These are phyloP conservation scores for Crotalus adamanteus DNA, from an alignment of 2,797 vertebrate genomes.

Conservation along the genomic window DNA sequence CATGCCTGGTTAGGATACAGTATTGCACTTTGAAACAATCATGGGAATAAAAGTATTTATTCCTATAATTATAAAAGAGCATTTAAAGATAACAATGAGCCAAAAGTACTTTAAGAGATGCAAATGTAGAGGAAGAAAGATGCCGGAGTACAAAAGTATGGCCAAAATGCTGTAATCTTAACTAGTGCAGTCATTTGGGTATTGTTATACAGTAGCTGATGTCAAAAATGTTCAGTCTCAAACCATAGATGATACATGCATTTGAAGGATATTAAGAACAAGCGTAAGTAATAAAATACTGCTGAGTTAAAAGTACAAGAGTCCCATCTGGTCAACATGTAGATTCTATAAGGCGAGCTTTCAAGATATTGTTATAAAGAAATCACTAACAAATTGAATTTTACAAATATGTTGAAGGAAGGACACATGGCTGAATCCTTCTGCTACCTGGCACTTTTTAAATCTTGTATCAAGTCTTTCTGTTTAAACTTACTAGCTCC, in stretches of 20 bases:
- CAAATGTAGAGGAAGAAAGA: slow-evolving; percentile 67
- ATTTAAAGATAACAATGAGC: slow-evolving; percentile 41
- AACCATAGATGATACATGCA: slow-evolving; percentile 73
- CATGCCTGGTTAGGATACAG: slow-evolving; percentile 33
- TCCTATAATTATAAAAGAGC: slow-evolving; percentile 39
- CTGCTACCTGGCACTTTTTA: slow-evolving; percentile 25
- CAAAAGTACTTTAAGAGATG: slow-evolving; percentile 56
- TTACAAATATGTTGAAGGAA: slow-evolving; percentile 42
- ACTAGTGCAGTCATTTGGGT: slow-evolving; percentile 69
- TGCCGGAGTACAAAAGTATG: slow-evolving; percentile 64
- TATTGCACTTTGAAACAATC: slow-evolving; percentile 37
- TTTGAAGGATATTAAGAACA: slow-evolving; percentile 73
- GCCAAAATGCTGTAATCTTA: slow-evolving; percentile 75
- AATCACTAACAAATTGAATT: slow-evolving; percentile 49
- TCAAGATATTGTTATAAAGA: slow-evolving; percentile 41
- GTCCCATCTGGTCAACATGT: slow-evolving; percentile 49
- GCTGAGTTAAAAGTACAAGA: slow-evolving; percentile 64
- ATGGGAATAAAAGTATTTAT: slow-evolving; percentile 32
- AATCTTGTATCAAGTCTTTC: background rate
- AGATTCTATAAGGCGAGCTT: slow-evolving; percentile 62
- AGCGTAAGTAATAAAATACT: slow-evolving; percentile 72
- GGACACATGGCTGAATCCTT: slow-evolving; percentile 34
- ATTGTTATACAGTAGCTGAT: slow-evolving; percentile 64
- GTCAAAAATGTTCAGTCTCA: slow-evolving; percentile 65
- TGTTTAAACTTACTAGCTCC: background rate